Evolutionary conservation across 2,888 invertebrate species (phyloP), one percentile per base, ranked within the genome.

Genomic region (Rapana venosa): DNA sequence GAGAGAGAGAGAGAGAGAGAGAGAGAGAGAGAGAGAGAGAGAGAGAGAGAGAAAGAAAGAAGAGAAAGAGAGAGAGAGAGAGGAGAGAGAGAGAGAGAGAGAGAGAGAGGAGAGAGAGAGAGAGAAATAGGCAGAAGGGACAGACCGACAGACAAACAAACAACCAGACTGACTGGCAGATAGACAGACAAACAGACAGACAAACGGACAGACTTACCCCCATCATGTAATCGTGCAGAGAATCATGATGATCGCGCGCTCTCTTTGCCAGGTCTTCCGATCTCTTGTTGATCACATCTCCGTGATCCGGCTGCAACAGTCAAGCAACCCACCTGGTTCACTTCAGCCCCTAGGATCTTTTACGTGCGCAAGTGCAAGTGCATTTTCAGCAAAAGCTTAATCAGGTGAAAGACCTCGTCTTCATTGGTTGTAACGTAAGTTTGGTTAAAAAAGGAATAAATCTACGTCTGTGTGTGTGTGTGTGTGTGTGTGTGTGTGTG

Each of bases 111-210:
- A 61, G 61, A 61, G 61, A 61, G 61, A 61, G 8, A 17, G 17
- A 17, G 17, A 17, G 70, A 13, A 4, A 61, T 13, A 20, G 6
- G 1, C 61, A 20, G 61, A 61, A 61, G 22, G 20, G 20, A 61
- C 22, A 20, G 2, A 61, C 22, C 1, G 61, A 20, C n/a, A 26
- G 26, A 74, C 26, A 4, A 74, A 30, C 74, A 11, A 1, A 6
- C 13, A 32, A 13, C 2, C 20, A 6, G 15, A 79, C 32, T 4
- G 17, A 35, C 84, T 11, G 47, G n/a, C 84, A 56, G 47, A 84
- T 56, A 56, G 47, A 84, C 84, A 84, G 47, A 84, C 84, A 84
- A 22, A 81, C 81, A 35, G 13, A 81, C 81, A 81, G 8, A 81
- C 47, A 56, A 22, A 84, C 56, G 47, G 17, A 84, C 47, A 84